These are phyloP conservation scores for Pseudococcus longispinus DNA, from an alignment of 2,888 invertebrate species.

Conservation along the genomic window DNA sequence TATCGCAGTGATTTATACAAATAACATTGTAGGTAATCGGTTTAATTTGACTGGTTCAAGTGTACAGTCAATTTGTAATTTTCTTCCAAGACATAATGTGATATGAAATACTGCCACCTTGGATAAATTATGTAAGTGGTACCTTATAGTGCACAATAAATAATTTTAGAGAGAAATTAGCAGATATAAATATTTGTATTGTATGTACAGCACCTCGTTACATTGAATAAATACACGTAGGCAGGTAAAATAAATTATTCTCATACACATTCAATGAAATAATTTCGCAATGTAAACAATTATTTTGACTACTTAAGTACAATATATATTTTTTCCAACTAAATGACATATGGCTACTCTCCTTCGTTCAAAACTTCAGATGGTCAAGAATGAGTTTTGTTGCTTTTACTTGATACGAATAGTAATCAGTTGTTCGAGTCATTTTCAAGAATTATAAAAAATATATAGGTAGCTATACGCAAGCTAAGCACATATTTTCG, in stretches of 20 bases:
- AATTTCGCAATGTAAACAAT: too few species aligned
- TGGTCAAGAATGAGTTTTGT: background rate
- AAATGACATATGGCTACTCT: background rate
- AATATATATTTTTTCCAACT: too few species aligned
- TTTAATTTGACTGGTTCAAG: background rate
- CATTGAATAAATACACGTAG: too few species aligned
- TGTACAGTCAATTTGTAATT: background rate
- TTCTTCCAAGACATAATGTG: background rate
- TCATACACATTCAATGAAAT: too few species aligned
- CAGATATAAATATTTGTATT: too few species aligned
- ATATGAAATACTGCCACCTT: too few species aligned
- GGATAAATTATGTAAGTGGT: too few species aligned
- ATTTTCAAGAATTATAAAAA: constrained; percentile 41
- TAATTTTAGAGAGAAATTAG: too few species aligned
- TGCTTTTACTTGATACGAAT: constrained; percentile 17
- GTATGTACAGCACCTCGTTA: too few species aligned
- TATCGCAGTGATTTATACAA: background rate
- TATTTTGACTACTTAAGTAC: too few species aligned
- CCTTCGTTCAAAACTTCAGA: background rate
- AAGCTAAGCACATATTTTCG: background rate
- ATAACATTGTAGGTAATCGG: background rate
- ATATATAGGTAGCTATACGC: background rate
- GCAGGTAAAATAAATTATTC: too few species aligned
- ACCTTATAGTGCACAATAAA: too few species aligned
- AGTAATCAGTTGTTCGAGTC: constrained; percentile 14